These are phyloP conservation scores for Misgurnus anguillicaudatus DNA, from an alignment of 2,113 vertebrate species.

Conservation along the genomic window DNA sequence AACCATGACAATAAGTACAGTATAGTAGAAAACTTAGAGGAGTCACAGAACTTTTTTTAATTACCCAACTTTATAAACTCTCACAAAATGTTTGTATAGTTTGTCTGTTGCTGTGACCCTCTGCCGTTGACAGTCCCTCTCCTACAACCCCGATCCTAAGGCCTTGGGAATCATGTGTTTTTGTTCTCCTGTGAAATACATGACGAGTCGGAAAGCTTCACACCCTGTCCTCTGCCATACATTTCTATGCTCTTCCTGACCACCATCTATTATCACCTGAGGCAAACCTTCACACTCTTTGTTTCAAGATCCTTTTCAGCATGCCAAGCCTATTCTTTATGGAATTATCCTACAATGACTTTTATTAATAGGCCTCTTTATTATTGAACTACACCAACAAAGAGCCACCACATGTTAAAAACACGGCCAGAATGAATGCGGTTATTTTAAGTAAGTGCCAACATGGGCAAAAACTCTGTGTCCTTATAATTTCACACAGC, in stretches of 20 bases:
- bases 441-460: conserved; percentile 6
- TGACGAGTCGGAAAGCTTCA: conserved; percentile 18
- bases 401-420: conserved; percentile 25
- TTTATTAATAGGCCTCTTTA: conserved; percentile 58
- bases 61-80: conserved; percentile 70
- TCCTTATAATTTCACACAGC: conserved; percentile 39
- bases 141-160: conserved; percentile 22
- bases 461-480: neutral
- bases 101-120: conserved; percentile 4
- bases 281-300: conserved; percentile 58
- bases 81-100: conserved; percentile 61
- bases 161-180: conserved; percentile 43
- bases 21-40: too few species aligned
- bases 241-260: conserved; percentile 69
- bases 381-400: conserved; percentile 45
- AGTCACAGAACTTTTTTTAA: conserved; percentile 5
- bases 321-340: conserved; percentile 53
- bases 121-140: conserved; percentile 29
- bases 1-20: too few species aligned
- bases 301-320: conserved; percentile 59
- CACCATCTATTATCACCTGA: conserved; percentile 72
- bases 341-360: conserved; percentile 50
- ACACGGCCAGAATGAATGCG: neutral
- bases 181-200: conserved; percentile 51
- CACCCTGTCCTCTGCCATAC: conserved; percentile 60